These are phyloP conservation scores for Enteromius thamalakanensis DNA, from an alignment of 2,797 vertebrate genomes.

Conservation along the genomic window DNA sequence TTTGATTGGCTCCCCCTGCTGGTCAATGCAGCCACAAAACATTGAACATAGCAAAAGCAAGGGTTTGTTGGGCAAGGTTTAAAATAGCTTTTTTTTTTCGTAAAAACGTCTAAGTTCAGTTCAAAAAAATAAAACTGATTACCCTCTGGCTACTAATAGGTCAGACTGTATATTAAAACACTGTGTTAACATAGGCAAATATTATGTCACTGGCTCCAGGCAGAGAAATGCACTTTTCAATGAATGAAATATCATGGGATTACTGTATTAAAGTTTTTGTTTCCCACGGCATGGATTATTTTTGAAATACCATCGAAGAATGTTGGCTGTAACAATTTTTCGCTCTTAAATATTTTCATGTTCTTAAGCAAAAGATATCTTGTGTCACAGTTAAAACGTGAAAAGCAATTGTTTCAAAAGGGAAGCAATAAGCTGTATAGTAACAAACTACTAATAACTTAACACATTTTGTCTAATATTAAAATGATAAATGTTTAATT, in stretches of 20 bases:
- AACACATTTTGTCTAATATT: not conserved
- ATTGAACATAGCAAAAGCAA: not conserved
- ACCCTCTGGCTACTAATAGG: not conserved
- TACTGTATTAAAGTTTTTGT: not conserved
- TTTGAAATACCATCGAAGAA: not conserved
- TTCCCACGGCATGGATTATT: not conserved
- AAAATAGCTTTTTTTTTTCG: not conserved
- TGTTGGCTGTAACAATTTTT: not conserved
- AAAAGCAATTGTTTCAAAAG: not conserved
- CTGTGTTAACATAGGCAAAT: not conserved
- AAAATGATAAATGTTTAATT: not conserved
- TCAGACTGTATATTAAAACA: not conserved
- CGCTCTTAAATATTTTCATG: not conserved
- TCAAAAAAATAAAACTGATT: not conserved
- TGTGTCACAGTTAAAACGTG: not conserved
- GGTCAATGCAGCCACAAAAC: not conserved
- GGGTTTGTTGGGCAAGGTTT: not conserved
- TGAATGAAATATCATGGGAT: not conserved
- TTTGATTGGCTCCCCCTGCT: not conserved
- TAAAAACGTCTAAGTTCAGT: not conserved
- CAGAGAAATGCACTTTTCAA: not conserved
- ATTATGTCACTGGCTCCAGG: not conserved
- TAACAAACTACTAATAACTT: not conserved
- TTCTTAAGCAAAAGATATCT: not conserved
- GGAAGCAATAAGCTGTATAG: not conserved